Percentiles rank a stretch among this genome's conserved stretches.
Evolutionary conservation across 1,140 invertebrate genomes (phyloP).

Genomic region (Hyphantria cunea): DNA sequence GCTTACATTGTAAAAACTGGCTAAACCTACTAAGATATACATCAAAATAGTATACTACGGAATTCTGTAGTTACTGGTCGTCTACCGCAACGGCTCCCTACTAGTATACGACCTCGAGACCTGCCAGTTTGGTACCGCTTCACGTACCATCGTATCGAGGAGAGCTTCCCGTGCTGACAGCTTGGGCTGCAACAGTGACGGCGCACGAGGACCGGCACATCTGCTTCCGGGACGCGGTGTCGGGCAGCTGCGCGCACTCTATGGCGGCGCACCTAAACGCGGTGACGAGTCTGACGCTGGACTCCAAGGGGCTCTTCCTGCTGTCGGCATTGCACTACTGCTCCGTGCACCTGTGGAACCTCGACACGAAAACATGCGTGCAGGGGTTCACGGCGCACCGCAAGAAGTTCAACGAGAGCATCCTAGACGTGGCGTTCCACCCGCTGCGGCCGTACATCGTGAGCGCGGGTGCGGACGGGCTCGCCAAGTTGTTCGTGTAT

Average conservation of each 20-base stretch:
- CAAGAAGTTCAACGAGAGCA: slow-evolving; percentile 99
- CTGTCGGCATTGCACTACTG: slow-evolving; percentile 98
- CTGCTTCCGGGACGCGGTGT: slow-evolving; percentile 98
- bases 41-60: no score
- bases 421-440: slow-evolving; percentile 99
- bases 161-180: background rate
- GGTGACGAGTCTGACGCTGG: slow-evolving; percentile 98
- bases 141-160: no score
- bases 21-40: no score
- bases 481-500: slow-evolving; percentile 98
- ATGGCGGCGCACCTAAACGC: slow-evolving; percentile 99
- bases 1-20: no score
- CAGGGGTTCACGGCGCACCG: slow-evolving; percentile 99
- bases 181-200: slow-evolving; percentile 91
- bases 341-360: slow-evolving; percentile 99
- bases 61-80: no score
- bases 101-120: slow-evolving; percentile 97
- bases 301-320: slow-evolving; percentile 98
- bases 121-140: slow-evolving; percentile 83
- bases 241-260: slow-evolving; percentile 96
- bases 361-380: slow-evolving; percentile 99
- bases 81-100: slow-evolving; percentile 93
- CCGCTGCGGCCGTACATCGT: slow-evolving; percentile 99
- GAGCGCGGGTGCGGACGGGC: slow-evolving; percentile 98
- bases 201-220: slow-evolving; percentile 99